Conservation (phyloP, 2,888 invertebrate species). For the Mechanitis messenoides region DNA sequence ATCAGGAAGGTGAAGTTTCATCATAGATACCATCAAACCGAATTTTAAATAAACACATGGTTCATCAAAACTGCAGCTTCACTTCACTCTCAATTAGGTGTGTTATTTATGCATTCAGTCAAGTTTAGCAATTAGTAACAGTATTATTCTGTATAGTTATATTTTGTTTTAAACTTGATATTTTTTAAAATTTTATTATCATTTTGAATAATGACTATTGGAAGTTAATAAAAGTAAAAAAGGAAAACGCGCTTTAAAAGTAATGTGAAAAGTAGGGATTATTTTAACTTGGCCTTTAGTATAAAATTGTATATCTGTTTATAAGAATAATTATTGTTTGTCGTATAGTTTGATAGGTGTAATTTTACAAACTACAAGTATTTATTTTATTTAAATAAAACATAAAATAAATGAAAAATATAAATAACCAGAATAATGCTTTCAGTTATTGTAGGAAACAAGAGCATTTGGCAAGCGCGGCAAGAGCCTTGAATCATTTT, state of each 20-base stretch:
- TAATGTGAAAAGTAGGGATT: too few relatives aligned
- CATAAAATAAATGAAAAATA: constrained; percentile 1
- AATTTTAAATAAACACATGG: constrained; percentile 48
- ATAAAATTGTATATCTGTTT: too few relatives aligned
- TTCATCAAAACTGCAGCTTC: constrained; percentile 65
- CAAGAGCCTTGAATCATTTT: constrained; percentile 66
- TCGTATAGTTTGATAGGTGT: too few relatives aligned
- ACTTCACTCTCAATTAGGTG: constrained; percentile 66
- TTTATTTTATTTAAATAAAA: too few relatives aligned
- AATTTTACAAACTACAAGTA: too few relatives aligned
- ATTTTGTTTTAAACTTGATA: constrained; percentile 2
- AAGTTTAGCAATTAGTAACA: constrained; percentile 42
- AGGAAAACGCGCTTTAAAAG: too few relatives aligned
- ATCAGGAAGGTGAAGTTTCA: neutral
- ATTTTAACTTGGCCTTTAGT: too few relatives aligned
- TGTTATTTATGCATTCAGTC: constrained; percentile 67
- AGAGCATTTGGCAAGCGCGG: constrained; percentile 62
- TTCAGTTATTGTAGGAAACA: constrained; percentile 40
- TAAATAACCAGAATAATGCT: constrained; percentile 34
- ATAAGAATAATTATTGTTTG: too few relatives aligned
- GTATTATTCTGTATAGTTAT: constrained; percentile 41
- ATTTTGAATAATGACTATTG: too few relatives aligned
- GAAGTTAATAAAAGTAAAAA: too few relatives aligned
- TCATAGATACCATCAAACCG: neutral
- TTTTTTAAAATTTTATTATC: neutral